A percentile compares a stretch with the other conserved stretches of the same genome.
These are phyloP conservation scores for Andrena dorsata DNA, from an alignment of 2,888 invertebrate genomes.

Conservation along the genomic window DNA sequence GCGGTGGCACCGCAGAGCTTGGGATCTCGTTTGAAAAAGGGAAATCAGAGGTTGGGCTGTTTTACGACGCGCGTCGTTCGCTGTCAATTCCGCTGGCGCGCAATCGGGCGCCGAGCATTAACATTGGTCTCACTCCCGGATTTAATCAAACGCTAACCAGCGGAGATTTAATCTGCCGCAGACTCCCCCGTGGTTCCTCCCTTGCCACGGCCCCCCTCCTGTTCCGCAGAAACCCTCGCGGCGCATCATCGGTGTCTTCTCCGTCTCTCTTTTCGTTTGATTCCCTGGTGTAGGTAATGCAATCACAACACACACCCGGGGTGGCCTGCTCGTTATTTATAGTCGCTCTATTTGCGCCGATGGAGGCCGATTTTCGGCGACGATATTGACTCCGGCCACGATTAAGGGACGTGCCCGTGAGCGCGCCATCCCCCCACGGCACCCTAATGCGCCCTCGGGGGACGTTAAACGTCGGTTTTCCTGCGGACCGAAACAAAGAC, in stretches of 20 bases:
- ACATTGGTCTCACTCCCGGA: constrained; percentile 83
- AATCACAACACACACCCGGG: constrained; percentile 83
- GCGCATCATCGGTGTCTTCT: constrained; percentile 38
- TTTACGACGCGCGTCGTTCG: constrained; percentile 71
- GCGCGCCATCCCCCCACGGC: constrained; percentile 33
- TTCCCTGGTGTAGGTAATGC: constrained; percentile 80
- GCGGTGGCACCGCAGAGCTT: not conserved
- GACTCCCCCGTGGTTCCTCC: constrained; percentile 67
- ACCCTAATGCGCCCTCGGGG: constrained; percentile 70
- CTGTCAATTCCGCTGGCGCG: constrained; percentile 77
- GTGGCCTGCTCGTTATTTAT: constrained; percentile 83
- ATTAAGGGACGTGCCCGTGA: constrained; percentile 68
- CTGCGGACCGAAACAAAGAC: constrained; percentile 48
- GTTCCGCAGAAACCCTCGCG: constrained; percentile 44
- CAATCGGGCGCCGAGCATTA: constrained; percentile 79
- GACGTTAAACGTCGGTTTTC: constrained; percentile 51
- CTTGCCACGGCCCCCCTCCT: constrained; percentile 32
- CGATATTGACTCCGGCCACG: constrained; percentile 73
- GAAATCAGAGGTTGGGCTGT: constrained; percentile 27
- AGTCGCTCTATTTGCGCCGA: constrained; percentile 79
- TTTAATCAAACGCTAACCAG: constrained; percentile 85
- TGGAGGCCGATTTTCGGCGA: constrained; percentile 67
- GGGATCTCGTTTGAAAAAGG: constrained; percentile 11
- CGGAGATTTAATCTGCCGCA: constrained; percentile 84
- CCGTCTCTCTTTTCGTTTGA: constrained; percentile 52